phyloP scores from a whole-genome alignment of 1,140 invertebrate genomes.

The Lucilia sericata region DNA sequence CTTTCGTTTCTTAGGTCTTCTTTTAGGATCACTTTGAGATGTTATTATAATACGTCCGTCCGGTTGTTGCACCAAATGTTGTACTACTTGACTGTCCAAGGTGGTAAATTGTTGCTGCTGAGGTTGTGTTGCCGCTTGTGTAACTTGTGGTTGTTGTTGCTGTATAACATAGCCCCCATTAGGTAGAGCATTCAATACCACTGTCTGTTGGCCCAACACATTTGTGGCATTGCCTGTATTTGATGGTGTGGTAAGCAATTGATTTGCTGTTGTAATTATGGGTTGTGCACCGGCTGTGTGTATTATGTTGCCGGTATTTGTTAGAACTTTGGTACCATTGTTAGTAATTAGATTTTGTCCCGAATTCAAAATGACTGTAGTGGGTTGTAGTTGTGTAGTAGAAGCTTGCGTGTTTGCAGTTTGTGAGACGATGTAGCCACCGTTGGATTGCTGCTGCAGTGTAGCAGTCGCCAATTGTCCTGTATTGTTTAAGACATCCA shows the following conservation, averaged over 20 bases:
- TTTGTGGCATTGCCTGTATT: conserved; percentile 59
- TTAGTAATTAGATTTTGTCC: conserved; percentile 49
- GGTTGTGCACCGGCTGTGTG: conserved; percentile 62
- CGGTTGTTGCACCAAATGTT: conserved; percentile 71
- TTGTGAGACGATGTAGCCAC: conserved; percentile 59
- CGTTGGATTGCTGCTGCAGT: conserved; percentile 52
- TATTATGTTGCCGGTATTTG: conserved; percentile 46
- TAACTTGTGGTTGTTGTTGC: conserved; percentile 70
- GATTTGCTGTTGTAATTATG: conserved; percentile 58
- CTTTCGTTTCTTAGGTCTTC: conserved; percentile 82
- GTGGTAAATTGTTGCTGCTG: conserved; percentile 73
- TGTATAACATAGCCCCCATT: conserved; percentile 85
- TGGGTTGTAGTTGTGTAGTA: conserved; percentile 44
- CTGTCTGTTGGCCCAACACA: conserved; percentile 80
- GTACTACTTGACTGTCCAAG: conserved; percentile 77
- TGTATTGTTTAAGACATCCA: conserved; percentile 41
- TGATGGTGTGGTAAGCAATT: conserved; percentile 67
- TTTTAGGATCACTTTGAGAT: conserved; percentile 79
- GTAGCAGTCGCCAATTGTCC: conserved; percentile 41
- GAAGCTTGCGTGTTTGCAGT: conserved; percentile 45
- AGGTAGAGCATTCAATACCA: conserved; percentile 84
- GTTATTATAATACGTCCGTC: conserved; percentile 71
- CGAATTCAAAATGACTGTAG: conserved; percentile 59
- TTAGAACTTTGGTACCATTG: conserved; percentile 46
- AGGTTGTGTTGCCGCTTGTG: conserved; percentile 62